phyloP scores from a whole-genome alignment of 2,797 vertebrate genomes.

The Scarus forsteni region DNA sequence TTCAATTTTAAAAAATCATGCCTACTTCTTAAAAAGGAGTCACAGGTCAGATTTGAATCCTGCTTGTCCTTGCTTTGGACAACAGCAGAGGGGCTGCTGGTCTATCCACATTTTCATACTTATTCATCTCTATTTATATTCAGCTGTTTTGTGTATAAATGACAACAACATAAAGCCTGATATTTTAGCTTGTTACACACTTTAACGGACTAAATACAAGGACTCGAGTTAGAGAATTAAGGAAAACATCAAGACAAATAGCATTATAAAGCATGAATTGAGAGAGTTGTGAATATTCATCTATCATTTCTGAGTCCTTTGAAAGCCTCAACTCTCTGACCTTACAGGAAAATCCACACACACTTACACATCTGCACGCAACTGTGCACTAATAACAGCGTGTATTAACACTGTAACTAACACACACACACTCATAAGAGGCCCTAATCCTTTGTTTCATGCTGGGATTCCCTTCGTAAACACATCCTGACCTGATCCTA shows the following conservation, averaged over 20 bases:
- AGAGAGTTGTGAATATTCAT: too few species aligned
- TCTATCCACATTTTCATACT: too few species aligned
- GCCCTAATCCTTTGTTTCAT: constrained; percentile 61
- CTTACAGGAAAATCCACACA: not conserved
- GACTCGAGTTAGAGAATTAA: not conserved
- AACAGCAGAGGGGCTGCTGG: too few species aligned
- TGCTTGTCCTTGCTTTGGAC: too few species aligned
- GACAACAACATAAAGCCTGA: too few species aligned
- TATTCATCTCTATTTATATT: too few species aligned
- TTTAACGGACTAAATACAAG: not conserved
- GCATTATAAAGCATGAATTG: not conserved
- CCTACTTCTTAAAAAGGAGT: not conserved
- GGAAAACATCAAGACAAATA: not conserved
- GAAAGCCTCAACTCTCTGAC: not conserved
- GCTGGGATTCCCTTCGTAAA: constrained; percentile 43
- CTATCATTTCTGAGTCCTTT: not conserved
- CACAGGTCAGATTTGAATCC: too few species aligned
- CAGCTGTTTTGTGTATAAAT: too few species aligned
- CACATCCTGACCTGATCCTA: constrained; percentile 57
- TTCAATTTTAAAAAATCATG: not conserved
- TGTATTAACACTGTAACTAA: not conserved
- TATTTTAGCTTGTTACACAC: too few species aligned
- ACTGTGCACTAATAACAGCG: not conserved
- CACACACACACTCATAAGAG: not conserved
- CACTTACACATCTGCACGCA: not conserved